These are phyloP conservation scores for Phyllostomus hastatus DNA, from an alignment of 2,113 vertebrate genomes.

Conservation along the genomic window DNA sequence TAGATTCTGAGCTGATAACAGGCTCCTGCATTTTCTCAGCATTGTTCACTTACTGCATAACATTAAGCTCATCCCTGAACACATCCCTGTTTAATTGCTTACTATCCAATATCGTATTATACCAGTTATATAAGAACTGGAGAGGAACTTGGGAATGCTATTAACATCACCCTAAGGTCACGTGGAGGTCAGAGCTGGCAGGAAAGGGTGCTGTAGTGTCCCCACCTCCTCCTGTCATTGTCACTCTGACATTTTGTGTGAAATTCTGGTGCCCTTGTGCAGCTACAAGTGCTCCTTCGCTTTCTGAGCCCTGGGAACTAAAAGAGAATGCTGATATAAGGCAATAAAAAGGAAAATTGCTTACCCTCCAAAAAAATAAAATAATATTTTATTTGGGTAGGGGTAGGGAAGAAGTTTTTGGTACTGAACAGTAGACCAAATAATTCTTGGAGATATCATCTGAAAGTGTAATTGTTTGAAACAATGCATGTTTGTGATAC, in stretches of 20 bases:
- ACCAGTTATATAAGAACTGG: neutral
- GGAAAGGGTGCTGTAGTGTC: neutral
- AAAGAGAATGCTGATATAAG: neutral
- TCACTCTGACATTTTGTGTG: neutral
- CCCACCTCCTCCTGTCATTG: neutral
- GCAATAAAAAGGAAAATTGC: neutral
- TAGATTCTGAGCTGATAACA: neutral
- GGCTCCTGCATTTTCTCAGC: neutral
- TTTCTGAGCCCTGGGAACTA: neutral
- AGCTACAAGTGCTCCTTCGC: neutral
- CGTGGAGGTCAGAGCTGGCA: neutral
- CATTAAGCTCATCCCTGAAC: neutral
- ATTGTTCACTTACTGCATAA: neutral
- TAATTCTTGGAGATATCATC: neutral
- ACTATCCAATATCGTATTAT: neutral
- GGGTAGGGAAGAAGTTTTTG: neutral
- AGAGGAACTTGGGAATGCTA: neutral
- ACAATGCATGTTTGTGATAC: neutral
- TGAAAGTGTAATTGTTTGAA: neutral
- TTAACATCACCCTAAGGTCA: neutral
- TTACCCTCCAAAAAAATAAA: neutral
- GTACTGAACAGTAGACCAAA: neutral
- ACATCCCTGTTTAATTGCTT: constrained; percentile 34
- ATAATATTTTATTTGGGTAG: neutral
- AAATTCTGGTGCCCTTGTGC: neutral